Conservation (phyloP, 2,888 invertebrate species). For the Phragmatobia fuliginosa region DNA sequence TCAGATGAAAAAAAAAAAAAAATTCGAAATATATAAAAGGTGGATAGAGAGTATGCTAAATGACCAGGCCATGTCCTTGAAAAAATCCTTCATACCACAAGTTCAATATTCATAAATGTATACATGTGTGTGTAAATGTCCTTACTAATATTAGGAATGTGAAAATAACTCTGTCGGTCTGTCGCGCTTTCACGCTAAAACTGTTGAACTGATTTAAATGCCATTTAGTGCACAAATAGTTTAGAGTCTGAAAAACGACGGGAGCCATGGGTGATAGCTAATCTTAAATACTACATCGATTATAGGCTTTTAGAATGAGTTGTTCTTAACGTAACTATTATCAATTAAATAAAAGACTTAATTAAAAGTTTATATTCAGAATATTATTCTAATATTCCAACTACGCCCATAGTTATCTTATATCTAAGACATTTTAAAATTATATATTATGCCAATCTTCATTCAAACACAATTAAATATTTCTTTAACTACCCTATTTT, state of each 20-base stretch:
- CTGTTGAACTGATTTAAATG: too few relatives aligned
- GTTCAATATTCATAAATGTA: too few relatives aligned
- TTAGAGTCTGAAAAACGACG: too few relatives aligned
- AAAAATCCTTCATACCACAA: background rate
- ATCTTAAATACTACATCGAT: background rate
- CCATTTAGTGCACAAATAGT: too few relatives aligned
- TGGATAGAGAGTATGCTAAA: too few relatives aligned
- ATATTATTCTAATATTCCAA: conserved; percentile 12
- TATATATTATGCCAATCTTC: conserved; percentile 71
- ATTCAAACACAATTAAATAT: conserved; percentile 49
- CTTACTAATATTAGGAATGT: too few relatives aligned
- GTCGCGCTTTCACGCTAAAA: too few relatives aligned
- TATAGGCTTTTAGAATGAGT: background rate
- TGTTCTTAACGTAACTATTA: background rate
- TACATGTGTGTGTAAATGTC: too few relatives aligned
- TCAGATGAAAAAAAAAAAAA: too few relatives aligned
- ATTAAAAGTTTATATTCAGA: background rate
- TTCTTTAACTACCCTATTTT: conserved; percentile 62
- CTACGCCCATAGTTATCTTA: conserved; percentile 37
- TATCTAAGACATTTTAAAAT: conserved; percentile 52
- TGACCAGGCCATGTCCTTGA: background rate
- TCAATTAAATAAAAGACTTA: background rate
- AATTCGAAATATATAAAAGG: too few relatives aligned
- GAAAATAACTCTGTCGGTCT: too few relatives aligned
- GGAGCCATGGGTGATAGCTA: too few relatives aligned